Evolutionary conservation across 2,888 invertebrate species (phyloP).

Genomic region (Stratiomys singularior): DNA sequence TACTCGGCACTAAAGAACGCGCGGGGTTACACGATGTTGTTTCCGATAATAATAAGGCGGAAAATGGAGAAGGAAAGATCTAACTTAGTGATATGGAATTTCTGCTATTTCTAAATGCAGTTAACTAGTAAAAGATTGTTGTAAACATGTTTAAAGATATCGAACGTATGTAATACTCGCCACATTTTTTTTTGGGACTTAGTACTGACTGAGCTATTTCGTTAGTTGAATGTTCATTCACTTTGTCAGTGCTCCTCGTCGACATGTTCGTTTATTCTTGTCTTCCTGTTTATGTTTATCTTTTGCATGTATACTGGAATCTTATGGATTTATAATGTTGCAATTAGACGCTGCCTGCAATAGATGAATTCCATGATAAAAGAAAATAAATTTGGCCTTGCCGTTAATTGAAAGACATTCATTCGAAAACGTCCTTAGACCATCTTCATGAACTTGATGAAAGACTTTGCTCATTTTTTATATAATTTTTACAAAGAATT

Average conservation of each 20-base stretch:
- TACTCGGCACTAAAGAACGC: background rate
- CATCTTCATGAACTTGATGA: no score
- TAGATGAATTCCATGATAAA: no score
- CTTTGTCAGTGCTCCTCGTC: background rate
- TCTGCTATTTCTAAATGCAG: slow-evolving; percentile 40
- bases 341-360: no score
- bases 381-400: no score
- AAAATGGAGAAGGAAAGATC: background rate
- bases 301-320: background rate
- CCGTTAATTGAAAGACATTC: no score
- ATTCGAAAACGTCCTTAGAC: no score
- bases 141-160: slow-evolving; percentile 43
- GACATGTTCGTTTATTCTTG: background rate
- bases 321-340: no score
- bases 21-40: background rate
- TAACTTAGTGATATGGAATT: slow-evolving; percentile 8
- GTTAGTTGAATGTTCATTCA: background rate
- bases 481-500: no score
- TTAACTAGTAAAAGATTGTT: slow-evolving; percentile 40
- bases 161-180: background rate
- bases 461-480: no score
- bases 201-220: background rate
- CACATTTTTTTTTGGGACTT: background rate
- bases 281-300: background rate
- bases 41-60: background rate